Percentiles rank a stretch among this genome's conserved stretches.
These are phyloP conservation scores for Pogoniulus pusillus DNA, from an alignment of 2,797 vertebrate species.

Conservation along the genomic window DNA sequence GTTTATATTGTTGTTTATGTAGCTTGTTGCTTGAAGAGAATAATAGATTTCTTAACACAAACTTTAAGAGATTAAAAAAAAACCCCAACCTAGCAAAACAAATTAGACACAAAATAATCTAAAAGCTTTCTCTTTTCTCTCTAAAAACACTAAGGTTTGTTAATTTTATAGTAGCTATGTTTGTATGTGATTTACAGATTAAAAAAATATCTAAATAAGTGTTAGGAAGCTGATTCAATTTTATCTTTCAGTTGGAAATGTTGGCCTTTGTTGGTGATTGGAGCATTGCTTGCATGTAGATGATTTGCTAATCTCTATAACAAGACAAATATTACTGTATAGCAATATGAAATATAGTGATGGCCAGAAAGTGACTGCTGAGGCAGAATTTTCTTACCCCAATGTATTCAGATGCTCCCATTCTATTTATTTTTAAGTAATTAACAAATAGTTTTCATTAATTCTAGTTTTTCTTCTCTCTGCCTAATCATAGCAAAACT, in stretches of 20 bases:
- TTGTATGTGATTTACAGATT: background rate
- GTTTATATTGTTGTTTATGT: background rate
- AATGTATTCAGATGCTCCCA: too few species aligned
- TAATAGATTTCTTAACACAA: background rate
- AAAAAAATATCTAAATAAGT: background rate
- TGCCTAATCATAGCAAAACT: background rate
- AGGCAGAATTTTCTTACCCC: background rate
- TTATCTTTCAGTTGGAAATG: background rate
- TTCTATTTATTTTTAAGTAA: too few species aligned
- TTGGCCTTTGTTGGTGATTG: background rate
- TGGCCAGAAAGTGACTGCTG: background rate
- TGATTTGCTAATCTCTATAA: background rate
- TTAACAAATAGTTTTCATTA: too few species aligned
- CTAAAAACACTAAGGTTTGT: background rate
- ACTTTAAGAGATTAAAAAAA: background rate
- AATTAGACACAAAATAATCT: background rate
- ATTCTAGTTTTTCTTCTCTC: background rate
- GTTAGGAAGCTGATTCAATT: background rate
- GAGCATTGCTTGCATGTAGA: background rate
- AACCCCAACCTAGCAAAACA: background rate
- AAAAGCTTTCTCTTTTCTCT: background rate
- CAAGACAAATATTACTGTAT: background rate
- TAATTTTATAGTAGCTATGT: background rate
- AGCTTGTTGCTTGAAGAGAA: background rate
- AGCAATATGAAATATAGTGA: background rate